phyloP scores from a whole-genome alignment of 2,113 vertebrate species.

The Pseudorhombus dupliciocellatus region DNA sequence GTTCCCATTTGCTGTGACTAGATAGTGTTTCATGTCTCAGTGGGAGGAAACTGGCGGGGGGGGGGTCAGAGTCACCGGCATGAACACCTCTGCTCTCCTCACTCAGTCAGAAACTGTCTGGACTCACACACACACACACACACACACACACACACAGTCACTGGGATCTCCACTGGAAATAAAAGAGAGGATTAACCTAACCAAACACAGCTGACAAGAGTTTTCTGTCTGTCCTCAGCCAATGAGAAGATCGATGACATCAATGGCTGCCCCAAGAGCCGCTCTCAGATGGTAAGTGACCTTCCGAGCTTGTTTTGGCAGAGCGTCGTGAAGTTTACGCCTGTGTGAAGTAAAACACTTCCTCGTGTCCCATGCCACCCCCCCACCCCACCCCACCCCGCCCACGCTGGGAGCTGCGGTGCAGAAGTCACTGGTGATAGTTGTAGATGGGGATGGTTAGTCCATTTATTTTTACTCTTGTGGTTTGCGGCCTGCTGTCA shows the following conservation, averaged over 20 bases:
- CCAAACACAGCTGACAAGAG: conserved; percentile 19
- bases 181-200: conserved; percentile 42
- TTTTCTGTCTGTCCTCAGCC: conserved; percentile 80
- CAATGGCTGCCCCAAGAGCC: conserved; percentile 97
- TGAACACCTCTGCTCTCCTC: conserved; percentile 60
- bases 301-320: conserved; percentile 46
- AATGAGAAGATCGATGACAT: conserved; percentile 99
- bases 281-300: conserved; percentile 96
- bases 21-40: conserved; percentile 71
- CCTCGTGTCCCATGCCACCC: conserved; percentile 33
- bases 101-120: conserved; percentile 42
- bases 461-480: conserved; percentile 71
- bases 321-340: conserved; percentile 26
- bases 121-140: conserved; percentile 31
- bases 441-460: conserved; percentile 42
- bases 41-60: conserved; percentile 19
- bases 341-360: conserved; percentile 20
- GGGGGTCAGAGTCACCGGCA: conserved; percentile 38
- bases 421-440: conserved; percentile 8
- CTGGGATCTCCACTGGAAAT: conserved; percentile 25
- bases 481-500: conserved; percentile 44
- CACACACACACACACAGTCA: neutral
- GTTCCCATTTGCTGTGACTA: conserved; percentile 70
- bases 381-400: neutral
- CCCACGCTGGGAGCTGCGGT: conserved; percentile 6